Base-by-base conservation (phyloP, 2,113 vertebrate species). In the Mungos mungo region DNA sequence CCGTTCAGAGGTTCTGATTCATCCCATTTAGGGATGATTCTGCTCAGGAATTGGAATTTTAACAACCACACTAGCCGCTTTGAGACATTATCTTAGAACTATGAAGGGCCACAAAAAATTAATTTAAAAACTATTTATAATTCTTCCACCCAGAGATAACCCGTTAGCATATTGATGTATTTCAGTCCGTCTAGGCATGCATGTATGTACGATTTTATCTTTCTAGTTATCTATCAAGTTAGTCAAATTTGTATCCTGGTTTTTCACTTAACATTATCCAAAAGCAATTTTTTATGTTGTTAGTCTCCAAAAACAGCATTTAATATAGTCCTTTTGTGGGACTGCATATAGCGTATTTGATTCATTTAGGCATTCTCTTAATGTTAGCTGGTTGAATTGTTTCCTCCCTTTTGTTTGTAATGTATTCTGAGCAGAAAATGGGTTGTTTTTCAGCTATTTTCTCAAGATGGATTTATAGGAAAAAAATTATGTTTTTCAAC, bases 371-470 rank as follows among this genome's bases (percentile, higher is more conserved):
- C 31, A 86, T 60, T 18, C 3, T 45, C 57, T 88, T 82, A 54
- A 47, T n/a, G 33, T 52, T 82, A 50, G 29, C 25, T 16, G 33
- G 88, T 79, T 96, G 60, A 19, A 47, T 72, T 83, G 14, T 45
- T 94, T 68, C 21, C n/a, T 60, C 35, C 23, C 33, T 91, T 88
- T 97, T 50, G 65, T 5, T 76, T 88, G 57, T 68, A 80, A 81
- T 65, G n/a, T 81, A 33, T 83, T 87, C 79, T 83, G 14, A 95
- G 57, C 3, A 83, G 41, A 95, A 95, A 95, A 38, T 85, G 27
- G 66, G 52, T 68, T 86, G 18, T 66, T 96, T 97, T 79, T 82
- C 57, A 85, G 27, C 33, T 89, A 81, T 13, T 82, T 92, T 52
- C 27, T 93, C 60, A 80, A 90, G 35, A 85, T 38, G 52, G 7